Evolutionary conservation across 2,797 vertebrate species (phyloP).

Genomic region (Petrocephalus schoutedeni): DNA sequence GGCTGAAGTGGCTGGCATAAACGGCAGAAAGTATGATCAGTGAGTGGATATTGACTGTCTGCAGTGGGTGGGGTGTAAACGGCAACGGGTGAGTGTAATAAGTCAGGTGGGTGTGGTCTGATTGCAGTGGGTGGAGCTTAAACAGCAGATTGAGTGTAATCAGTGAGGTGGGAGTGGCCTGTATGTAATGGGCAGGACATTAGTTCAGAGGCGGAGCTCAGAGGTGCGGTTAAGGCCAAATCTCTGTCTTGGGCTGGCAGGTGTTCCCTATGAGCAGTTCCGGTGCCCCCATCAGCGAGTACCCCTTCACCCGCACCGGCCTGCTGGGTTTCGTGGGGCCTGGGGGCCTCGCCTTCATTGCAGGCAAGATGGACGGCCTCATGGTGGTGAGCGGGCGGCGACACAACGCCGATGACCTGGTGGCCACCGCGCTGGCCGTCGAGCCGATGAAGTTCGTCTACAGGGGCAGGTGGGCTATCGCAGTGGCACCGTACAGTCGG

Average conservation of each 20-base stretch:
- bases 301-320: conserved; percentile 90
- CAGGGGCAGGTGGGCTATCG: conserved; percentile 76
- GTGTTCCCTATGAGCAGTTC: conserved; percentile 87
- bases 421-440: conserved; percentile 92
- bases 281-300: conserved; percentile 90
- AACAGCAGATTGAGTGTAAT: not conserved
- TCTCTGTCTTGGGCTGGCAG: conserved; percentile 49
- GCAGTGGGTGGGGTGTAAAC: not conserved
- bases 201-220: not conserved
- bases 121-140: no score
- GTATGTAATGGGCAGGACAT: not conserved
- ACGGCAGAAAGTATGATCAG: no score
- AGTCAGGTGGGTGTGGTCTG: no score
- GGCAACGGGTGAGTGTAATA: no score
- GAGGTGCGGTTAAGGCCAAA: not conserved
- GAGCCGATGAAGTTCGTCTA: conserved; percentile 99
- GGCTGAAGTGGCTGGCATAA: no score
- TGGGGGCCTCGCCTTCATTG: conserved; percentile 90
- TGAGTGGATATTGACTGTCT: not conserved
- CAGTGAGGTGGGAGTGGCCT: not conserved
- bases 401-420: conserved; percentile 96
- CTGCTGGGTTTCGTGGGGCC: conserved; percentile 93
- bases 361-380: conserved; percentile 97
- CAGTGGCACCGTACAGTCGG: not conserved
- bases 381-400: conserved; percentile 95